Evolutionary conservation across 2,113 vertebrate species (phyloP), one percentile per base, ranked within the genome.

Genomic region (Sapayoa aenigma): DNA sequence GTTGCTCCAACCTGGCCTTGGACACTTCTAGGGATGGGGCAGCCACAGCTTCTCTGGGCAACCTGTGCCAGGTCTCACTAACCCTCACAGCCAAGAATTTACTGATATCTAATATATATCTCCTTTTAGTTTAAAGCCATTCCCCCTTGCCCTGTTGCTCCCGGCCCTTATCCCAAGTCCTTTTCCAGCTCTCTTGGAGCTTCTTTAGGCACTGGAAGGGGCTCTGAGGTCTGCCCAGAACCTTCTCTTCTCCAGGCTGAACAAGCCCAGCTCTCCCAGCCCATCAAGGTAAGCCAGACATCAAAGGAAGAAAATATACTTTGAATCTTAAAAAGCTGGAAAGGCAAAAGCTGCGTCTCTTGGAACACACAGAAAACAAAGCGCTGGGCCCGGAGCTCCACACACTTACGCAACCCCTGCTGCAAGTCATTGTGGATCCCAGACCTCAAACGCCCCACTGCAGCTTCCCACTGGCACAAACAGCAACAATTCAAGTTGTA

Each of bases 1-100:
- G 41, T 0, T 55, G 56, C 0, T 55, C 65, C 78, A 75, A 0
- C n/a, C 71, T 22, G 11, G 30, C n/a, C 47, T 31, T 10, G 55
- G 28, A 1, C 39, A 37, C 33, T 52, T 0, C 37, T 37, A 68
- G 33, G 14, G 47, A 55, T 20, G 63, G 6, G 3, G 14, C 47
- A 76, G 79, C 47, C 78, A 69, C 30, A 76, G 55, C 39, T 69
- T 1, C n/a, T 47, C 71, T 83, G 53, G 28, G 13, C 24, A 82
- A 1, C 62, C 46, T n/a, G 46, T 75, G n/a, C 62, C 78, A 89
- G 41, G 30, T n/a, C 21, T 4, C 42, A 1, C 0, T 1, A 63
- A 76, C 5, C 31, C 65, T 71, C 56, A 11, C 5, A 49, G 42
- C 4, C 41, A 56, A 63, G 41, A 71, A 23, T 19, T 37, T 20